A percentile compares a stretch with the other conserved stretches of the same genome.
These are phyloP conservation scores for Eretmocerus hayati DNA, from an alignment of 2,888 invertebrate species.

Conservation along the genomic window DNA sequence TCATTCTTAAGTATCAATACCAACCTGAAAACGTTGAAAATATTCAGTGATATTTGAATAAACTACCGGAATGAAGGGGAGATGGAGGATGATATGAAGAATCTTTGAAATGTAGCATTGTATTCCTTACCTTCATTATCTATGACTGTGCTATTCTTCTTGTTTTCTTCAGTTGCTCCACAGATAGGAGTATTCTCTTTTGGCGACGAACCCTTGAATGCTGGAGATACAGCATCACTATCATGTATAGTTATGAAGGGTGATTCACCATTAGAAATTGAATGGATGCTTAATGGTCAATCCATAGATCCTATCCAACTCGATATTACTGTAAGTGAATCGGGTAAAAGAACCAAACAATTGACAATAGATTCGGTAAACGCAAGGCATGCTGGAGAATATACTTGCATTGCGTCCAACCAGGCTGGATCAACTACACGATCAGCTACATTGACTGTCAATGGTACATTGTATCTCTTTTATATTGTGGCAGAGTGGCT, in stretches of 20 bases:
- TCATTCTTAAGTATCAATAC: too few relatives aligned
- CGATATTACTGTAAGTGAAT: conserved; percentile 46
- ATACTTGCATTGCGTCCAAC: conserved; percentile 49
- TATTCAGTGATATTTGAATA: too few relatives aligned
- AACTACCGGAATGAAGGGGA: too few relatives aligned
- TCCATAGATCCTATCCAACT: conserved; percentile 45
- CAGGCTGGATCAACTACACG: conserved; percentile 48
- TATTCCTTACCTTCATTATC: too few relatives aligned
- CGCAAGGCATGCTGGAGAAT: conserved; percentile 47
- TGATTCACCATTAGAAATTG: conserved; percentile 69
- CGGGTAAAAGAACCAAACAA: conserved; percentile 42
- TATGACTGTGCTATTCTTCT: too few relatives aligned
- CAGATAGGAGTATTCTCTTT: conserved; percentile 48
- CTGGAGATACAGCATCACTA: conserved; percentile 62
- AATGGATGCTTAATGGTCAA: conserved; percentile 66
- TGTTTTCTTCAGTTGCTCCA: conserved; percentile 38
- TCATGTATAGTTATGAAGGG: conserved; percentile 68
- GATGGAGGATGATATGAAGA: too few relatives aligned
- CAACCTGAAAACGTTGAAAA: too few relatives aligned
- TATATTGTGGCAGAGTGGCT: too few relatives aligned
- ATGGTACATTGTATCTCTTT: conserved; percentile 48
- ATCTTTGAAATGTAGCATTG: too few relatives aligned
- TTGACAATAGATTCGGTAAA: conserved; percentile 47
- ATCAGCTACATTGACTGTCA: conserved; percentile 49
- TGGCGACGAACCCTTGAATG: conserved; percentile 59